Conservation (phyloP, 1,140 invertebrate genomes). For the Wasmannia auropunctata region DNA sequence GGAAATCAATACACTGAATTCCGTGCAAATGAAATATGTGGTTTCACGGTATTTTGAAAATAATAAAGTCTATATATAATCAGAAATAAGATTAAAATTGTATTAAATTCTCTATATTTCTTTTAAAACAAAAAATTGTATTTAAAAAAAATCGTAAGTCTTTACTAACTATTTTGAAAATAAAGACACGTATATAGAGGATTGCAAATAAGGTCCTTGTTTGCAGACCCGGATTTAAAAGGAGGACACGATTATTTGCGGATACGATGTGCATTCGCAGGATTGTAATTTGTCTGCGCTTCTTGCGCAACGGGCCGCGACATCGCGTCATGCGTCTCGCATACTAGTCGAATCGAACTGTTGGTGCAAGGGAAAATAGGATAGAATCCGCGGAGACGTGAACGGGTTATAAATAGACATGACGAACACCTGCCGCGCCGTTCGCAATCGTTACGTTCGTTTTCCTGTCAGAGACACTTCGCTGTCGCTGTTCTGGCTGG, state of each 20-base stretch:
- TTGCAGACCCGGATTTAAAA: not conserved
- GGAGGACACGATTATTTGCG: no score
- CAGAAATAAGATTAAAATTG: not conserved
- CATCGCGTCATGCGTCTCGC: slow-evolving; percentile 51
- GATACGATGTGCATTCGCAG: not conserved
- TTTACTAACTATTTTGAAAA: not conserved
- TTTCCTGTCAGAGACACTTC: slow-evolving; percentile 35
- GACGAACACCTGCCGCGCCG: slow-evolving; percentile 82
- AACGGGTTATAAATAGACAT: slow-evolving; percentile 84
- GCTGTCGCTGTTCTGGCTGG: not conserved
- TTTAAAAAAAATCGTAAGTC: not conserved
- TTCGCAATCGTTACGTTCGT: slow-evolving; percentile 75
- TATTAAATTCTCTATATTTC: not conserved
- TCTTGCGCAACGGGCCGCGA: slow-evolving; percentile 8
- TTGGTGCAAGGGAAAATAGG: slow-evolving; percentile 71
- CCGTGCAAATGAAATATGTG: not conserved
- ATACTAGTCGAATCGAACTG: slow-evolving; percentile 65
- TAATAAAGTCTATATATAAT: not conserved
- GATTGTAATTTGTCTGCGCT: slow-evolving; percentile 5
- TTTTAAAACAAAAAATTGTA: not conserved
- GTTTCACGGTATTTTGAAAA: not conserved
- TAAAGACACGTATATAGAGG: not conserved
- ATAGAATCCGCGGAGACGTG: slow-evolving; percentile 79
- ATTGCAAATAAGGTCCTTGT: not conserved
- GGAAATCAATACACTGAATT: not conserved